Conservation (phyloP, 2,888 invertebrate species). For the Sycophila texana region DNA sequence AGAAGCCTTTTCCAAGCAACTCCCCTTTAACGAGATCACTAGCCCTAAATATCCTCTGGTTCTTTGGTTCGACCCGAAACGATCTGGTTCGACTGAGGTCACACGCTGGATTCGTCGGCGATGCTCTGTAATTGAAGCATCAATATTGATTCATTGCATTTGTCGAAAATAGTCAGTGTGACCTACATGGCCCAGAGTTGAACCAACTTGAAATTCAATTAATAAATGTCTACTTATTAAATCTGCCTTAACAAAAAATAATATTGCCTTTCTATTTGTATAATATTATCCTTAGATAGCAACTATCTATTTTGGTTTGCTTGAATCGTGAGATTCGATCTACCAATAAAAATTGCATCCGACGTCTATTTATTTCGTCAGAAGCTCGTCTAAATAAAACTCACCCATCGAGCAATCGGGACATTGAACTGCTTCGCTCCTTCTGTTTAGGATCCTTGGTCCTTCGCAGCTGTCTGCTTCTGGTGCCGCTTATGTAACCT, state of each 20-base stretch:
- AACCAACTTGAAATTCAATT: not conserved
- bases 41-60: conserved; percentile 91
- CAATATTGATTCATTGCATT: conserved; percentile 26
- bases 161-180: conserved; percentile 12
- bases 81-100: conserved; percentile 92
- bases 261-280: too few species aligned
- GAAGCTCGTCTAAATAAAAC: conserved; percentile 61
- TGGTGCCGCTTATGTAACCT: conserved; percentile 80
- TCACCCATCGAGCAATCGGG: conserved; percentile 86
- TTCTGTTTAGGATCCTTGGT: conserved; percentile 81
- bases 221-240: too few species aligned
- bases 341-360: too few species aligned
- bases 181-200: conserved; percentile 3
- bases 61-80: conserved; percentile 85
- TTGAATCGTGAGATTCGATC: too few species aligned
- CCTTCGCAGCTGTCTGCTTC: conserved; percentile 80
- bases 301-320: too few species aligned
- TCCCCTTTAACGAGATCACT: conserved; percentile 93
- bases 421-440: conserved; percentile 91
- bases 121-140: conserved; percentile 67
- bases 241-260: too few species aligned
- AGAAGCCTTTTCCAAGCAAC: conserved; percentile 93
- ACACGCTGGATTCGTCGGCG: conserved; percentile 76
- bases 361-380: too few species aligned
- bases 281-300: too few species aligned